Percentiles rank a stretch among this genome's conserved stretches.
Conservation (phyloP, 2,113 vertebrate species). For the Cisticola juncidis region DNA sequence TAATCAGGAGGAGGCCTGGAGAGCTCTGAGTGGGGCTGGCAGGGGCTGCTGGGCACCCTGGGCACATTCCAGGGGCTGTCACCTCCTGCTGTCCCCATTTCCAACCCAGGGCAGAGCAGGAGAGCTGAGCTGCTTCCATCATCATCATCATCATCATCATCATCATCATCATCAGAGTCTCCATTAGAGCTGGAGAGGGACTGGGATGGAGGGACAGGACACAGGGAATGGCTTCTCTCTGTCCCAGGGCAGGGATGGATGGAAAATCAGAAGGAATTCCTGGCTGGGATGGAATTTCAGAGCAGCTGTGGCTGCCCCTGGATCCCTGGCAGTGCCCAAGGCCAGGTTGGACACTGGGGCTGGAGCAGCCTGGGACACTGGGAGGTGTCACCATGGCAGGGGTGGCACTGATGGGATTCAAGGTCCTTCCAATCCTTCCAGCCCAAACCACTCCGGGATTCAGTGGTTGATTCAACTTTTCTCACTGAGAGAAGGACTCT, state of each 20-base stretch:
- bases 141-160: too few relatives aligned
- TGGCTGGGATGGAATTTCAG: fast-evolving
- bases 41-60: background rate
- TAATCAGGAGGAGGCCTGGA: background rate
- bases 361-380: background rate
- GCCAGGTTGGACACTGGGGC: background rate
- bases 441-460: fast-evolving
- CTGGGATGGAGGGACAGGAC: background rate
- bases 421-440: background rate
- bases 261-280: fast-evolving
- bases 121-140: background rate
- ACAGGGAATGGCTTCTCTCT: background rate
- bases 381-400: background rate
- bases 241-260: fast-evolving
- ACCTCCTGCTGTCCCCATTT: background rate
- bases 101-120: background rate
- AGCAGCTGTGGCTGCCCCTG: background rate
- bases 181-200: background rate
- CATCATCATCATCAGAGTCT: too few relatives aligned
- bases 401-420: fast-evolving
- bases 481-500: background rate
- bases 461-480: background rate
- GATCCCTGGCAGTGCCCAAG: background rate
- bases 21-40: background rate
- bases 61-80: background rate